Evolutionary conservation across 2,113 vertebrate genomes (phyloP).

Genomic region (Pseudorasbora parva): DNA sequence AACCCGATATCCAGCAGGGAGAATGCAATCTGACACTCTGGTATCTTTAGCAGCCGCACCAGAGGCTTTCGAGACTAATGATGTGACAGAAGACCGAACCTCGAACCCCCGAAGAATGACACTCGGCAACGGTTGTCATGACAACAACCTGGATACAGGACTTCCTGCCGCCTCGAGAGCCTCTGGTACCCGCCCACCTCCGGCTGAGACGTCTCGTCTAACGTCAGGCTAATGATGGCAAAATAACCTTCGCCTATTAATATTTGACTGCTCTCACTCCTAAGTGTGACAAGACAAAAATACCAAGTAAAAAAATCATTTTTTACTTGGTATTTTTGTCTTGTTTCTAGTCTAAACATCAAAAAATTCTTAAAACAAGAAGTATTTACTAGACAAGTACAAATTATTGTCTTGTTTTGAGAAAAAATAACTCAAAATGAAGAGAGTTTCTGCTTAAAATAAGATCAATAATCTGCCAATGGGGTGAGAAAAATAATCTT

Average conservation of each 20-base stretch:
- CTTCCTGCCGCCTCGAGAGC: background rate
- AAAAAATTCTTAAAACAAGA: no score
- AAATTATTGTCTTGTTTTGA: no score
- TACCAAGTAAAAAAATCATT: no score
- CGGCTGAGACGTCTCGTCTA: background rate
- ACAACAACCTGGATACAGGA: conserved; percentile 28
- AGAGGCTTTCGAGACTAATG: conserved; percentile 3
- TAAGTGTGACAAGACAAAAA: no score
- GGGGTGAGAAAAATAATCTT: no score
- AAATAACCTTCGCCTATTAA: background rate
- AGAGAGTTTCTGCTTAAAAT: no score
- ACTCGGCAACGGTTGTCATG: conserved; percentile 41
- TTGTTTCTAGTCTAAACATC: no score
- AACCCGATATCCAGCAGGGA: background rate
- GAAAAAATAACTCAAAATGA: no score
- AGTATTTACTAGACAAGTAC: no score
- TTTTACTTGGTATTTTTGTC: no score
- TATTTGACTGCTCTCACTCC: no score
- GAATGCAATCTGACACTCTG: background rate
- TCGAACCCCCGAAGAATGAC: conserved; percentile 25
- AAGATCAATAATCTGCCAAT: no score
- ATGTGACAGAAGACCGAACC: conserved; percentile 1
- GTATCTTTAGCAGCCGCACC: background rate
- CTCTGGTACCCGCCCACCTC: background rate
- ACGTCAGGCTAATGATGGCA: background rate